A percentile compares a stretch with the other conserved stretches of the same genome.
Evolutionary conservation across 2,113 vertebrate genomes (phyloP).

Genomic region (Apodemus sylvaticus): DNA sequence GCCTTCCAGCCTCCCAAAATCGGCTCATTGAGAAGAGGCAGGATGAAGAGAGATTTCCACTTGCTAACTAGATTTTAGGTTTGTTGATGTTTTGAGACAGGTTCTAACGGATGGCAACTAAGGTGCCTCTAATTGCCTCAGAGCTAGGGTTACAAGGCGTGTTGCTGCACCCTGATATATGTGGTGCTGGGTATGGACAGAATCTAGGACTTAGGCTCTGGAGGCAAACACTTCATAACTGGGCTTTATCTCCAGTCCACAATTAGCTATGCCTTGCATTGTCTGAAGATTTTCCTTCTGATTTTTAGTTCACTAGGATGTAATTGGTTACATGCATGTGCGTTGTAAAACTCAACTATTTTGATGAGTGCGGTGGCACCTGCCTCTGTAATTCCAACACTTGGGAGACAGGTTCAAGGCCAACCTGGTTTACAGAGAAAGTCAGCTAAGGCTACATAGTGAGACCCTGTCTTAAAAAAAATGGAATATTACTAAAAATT

Average conservation of each 20-base stretch:
- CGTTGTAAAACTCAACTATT: constrained; percentile 26
- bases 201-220: not conserved
- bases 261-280: constrained; percentile 1
- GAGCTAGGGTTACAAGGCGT: not conserved
- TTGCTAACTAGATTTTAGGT: constrained; percentile 4
- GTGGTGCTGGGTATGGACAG: no score
- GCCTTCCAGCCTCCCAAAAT: not conserved
- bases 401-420: not conserved
- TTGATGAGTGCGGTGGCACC: constrained; percentile 1
- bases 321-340: not conserved
- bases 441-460: not conserved
- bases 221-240: not conserved
- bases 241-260: not conserved
- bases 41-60: not conserved
- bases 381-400: not conserved
- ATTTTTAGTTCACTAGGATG: constrained; percentile 52
- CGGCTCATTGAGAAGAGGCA: not conserved
- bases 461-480: not conserved
- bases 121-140: not conserved
- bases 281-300: constrained; percentile 38
- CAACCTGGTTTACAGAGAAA: not conserved
- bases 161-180: not conserved
- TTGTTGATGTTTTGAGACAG: not conserved
- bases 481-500: constrained; percentile 31
- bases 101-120: not conserved